Percentiles rank a stretch among this genome's conserved stretches.
Conservation (phyloP, 1,140 invertebrate species). For the Drosophila takahashii region DNA sequence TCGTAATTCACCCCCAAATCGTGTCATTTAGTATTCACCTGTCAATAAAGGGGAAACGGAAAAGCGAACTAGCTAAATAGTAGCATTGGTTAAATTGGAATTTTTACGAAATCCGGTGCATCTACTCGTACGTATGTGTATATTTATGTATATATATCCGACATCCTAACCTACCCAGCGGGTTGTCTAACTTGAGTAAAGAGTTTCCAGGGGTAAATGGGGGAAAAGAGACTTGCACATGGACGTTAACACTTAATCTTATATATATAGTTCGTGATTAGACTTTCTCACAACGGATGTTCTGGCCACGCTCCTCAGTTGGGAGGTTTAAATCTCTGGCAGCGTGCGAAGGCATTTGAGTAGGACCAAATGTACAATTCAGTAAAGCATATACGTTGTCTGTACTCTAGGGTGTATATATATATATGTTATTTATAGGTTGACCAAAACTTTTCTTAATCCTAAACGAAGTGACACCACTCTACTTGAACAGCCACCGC, state of each 20-base stretch:
- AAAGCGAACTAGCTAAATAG: slow-evolving; percentile 33
- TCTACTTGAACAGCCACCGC: slow-evolving; percentile 74
- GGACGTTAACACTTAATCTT: slow-evolving; percentile 43
- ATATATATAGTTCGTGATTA: slow-evolving; percentile 28
- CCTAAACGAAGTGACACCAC: slow-evolving; percentile 46
- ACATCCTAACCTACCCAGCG: slow-evolving; percentile 55
- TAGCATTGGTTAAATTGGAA: slow-evolving; percentile 56
- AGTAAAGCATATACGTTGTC: slow-evolving; percentile 37
- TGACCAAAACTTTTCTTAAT: slow-evolving; percentile 61
- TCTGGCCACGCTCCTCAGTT: slow-evolving; percentile 19
- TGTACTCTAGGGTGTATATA: slow-evolving; percentile 41
- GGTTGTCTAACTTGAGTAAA: slow-evolving; percentile 8
- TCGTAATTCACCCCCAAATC: slow-evolving; percentile 15
- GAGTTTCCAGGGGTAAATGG: not conserved
- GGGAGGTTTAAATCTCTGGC: slow-evolving; percentile 8
- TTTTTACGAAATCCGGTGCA: slow-evolving; percentile 69
- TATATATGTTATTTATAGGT: slow-evolving; percentile 47
- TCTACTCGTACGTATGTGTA: slow-evolving; percentile 34
- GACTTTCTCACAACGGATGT: slow-evolving; percentile 23
- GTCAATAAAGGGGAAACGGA: slow-evolving; percentile 18
- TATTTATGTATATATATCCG: slow-evolving; percentile 19
- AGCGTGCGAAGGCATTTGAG: slow-evolving; percentile 52
- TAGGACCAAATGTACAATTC: slow-evolving; percentile 57
- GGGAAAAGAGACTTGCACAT: slow-evolving; percentile 22
- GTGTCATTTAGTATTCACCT: slow-evolving; percentile 20